A percentile compares a stretch with the other conserved stretches of the same genome.
Conservation (phyloP, 1,140 invertebrate genomes). For the Amphibalanus amphitrite region DNA sequence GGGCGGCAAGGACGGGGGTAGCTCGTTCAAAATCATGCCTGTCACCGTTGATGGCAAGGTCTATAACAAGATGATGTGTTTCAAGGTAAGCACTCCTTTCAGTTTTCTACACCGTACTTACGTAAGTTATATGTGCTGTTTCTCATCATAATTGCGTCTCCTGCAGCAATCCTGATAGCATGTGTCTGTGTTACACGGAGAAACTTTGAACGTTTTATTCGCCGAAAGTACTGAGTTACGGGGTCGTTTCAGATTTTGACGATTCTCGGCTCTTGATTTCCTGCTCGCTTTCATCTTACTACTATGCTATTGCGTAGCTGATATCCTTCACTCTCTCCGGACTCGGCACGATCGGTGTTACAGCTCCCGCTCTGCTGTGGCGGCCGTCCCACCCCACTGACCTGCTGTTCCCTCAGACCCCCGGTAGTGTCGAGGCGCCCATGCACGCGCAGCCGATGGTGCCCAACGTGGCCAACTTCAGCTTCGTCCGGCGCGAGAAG, state of each 20-base stretch:
- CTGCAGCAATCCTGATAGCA: no score
- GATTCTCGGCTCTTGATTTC: not conserved
- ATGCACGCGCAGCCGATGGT: conserved; percentile 58
- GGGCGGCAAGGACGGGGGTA: not conserved
- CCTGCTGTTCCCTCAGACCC: conserved; percentile 71
- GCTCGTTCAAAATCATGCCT: not conserved
- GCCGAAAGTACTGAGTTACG: no score
- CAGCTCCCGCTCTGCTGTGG: no score
- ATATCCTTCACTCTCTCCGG: not conserved
- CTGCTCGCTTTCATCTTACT: not conserved
- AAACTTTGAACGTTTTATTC: no score
- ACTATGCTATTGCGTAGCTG: conserved; percentile 1
- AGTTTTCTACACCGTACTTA: no score
- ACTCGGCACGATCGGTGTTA: conserved; percentile 66
- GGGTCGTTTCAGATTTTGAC: no score
- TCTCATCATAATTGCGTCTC: no score
- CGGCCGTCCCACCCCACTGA: conserved; percentile 42
- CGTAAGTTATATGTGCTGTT: no score
- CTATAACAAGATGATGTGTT: no score
- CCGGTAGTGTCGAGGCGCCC: conserved; percentile 44
- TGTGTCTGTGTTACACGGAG: no score
- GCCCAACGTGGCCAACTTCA: conserved; percentile 60
- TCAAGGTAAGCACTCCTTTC: no score
- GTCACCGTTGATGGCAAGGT: not conserved
- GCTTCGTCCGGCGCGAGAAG: conserved; percentile 11